These are phyloP conservation scores for Oryctolagus cuniculus DNA, from an alignment of 2,113 vertebrate genomes.

Conservation along the genomic window DNA sequence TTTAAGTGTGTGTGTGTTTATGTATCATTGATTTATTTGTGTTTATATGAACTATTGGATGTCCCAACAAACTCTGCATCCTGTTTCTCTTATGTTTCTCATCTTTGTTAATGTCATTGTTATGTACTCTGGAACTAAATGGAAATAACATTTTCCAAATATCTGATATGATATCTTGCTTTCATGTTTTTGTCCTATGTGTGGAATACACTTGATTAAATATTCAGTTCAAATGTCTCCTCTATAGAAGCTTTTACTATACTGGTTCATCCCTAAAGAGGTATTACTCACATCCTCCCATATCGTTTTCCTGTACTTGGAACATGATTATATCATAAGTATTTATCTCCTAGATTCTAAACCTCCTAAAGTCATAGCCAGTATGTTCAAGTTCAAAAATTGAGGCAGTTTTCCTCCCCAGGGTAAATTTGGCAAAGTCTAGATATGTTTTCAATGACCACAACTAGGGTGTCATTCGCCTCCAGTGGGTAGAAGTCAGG, in stretches of 20 bases:
- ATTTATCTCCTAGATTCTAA: not conserved
- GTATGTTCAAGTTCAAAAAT: not conserved
- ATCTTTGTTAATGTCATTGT: not conserved
- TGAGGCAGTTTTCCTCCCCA: not conserved
- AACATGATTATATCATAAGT: not conserved
- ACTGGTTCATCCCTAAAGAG: not conserved
- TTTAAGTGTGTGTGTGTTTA: not conserved
- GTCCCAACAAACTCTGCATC: not conserved
- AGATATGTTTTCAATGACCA: not conserved
- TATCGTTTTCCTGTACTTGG: not conserved
- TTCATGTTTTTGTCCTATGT: constrained; percentile 22
- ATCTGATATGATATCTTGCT: not conserved
- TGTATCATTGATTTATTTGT: not conserved
- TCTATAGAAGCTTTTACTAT: constrained; percentile 12
- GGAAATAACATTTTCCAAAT: not conserved
- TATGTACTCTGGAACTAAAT: not conserved
- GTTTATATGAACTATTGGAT: not conserved
- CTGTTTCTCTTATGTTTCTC: not conserved
- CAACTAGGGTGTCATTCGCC: not conserved
- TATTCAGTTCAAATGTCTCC: not conserved
- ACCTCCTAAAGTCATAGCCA: not conserved
- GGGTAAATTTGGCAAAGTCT: not conserved
- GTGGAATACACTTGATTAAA: not conserved
- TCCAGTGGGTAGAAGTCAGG: not conserved
- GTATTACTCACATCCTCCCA: not conserved